Base-by-base conservation (phyloP, 2,797 vertebrate genomes). In the Mormyrops boulengeri region DNA sequence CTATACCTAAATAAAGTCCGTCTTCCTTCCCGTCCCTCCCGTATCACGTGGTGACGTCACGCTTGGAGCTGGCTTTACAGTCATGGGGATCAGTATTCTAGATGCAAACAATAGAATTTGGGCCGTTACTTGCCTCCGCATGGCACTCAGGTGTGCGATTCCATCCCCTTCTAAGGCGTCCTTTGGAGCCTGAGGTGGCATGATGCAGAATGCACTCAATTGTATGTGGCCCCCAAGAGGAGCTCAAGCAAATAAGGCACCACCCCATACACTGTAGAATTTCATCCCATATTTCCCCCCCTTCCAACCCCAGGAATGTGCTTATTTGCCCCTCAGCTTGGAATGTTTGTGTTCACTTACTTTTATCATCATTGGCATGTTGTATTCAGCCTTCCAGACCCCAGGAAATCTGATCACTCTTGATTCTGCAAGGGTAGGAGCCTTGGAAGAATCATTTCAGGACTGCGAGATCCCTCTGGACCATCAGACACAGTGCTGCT, bases 221-320 rank as follows among this genome's bases (percentile, higher is more conserved):
- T 84, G 6, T 84, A 5, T 84, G 17, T 53, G 53, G 1, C 69
- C 34, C 14, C 34, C 34, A 77, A 41, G 30, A 77, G 34, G 30
- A 77, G 34, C 34, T 4, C 34, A 41, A 17, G 4, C 34, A 77
- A 77, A 77, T 34, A 12, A 41, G 30, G 30, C 26, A 34, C 1
- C 66, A 69, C 12, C 66, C 66, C 30, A 69, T 34, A 69, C 26
- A 4, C 30, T 41, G 69, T 9, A 77, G 34, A 77, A 38, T 77
- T 77, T 41, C 69, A 17, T 77, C 38, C 69, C 34, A 19, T 77
- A 2, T 41, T 77, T 62, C 7, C 1, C 26, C 14, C 69, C 38
- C 17, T 84, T 89, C 73, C 69, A 60, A 44, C 88, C 88, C 52
- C 80, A 84, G 88, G 38, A 57, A 47, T 88, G 8, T 80, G 66